These are phyloP conservation scores for Alsophila aescularia DNA, from an alignment of 2,888 invertebrate genomes.

Conservation along the genomic window DNA sequence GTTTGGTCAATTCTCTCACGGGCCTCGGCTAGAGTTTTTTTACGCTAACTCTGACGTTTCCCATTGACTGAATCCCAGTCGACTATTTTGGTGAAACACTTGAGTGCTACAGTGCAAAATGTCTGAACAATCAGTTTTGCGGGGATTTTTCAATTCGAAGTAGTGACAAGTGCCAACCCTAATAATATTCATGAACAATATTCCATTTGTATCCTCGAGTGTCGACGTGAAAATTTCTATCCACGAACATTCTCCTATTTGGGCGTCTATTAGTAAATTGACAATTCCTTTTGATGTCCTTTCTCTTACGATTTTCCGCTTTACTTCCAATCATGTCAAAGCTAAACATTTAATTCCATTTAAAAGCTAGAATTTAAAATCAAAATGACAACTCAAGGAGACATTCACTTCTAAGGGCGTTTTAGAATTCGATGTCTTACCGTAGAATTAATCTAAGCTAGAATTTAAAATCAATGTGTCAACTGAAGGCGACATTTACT, in stretches of 20 bases:
- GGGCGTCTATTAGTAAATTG: slow-evolving; percentile 18
- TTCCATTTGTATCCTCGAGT: slow-evolving; percentile 43
- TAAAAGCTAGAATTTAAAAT: neutral
- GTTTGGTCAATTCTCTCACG: too few species aligned
- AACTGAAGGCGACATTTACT: too few species aligned
- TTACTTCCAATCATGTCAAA: slow-evolving; percentile 32
- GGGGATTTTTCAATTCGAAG: too few species aligned
- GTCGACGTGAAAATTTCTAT: slow-evolving; percentile 37
- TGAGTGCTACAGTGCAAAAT: too few species aligned
- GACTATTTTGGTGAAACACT: too few species aligned
- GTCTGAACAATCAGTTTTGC: too few species aligned
- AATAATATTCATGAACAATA: slow-evolving; percentile 26
- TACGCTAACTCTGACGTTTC: too few species aligned
- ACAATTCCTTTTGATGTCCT: slow-evolving; percentile 32
- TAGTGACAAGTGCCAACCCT: slow-evolving; percentile 30
- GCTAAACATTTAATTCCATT: slow-evolving; percentile 16
- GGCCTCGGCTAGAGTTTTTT: too few species aligned
- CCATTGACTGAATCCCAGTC: too few species aligned
- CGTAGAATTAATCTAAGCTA: neutral
- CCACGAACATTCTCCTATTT: slow-evolving; percentile 32
- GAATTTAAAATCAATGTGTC: too few species aligned
- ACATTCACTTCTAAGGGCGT: neutral
- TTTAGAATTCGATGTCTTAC: neutral
- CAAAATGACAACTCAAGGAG: neutral
- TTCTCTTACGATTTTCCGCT: slow-evolving; percentile 10